Evolutionary conservation across 2,888 invertebrate genomes (phyloP).

Genomic region (Seira sanloemensis): DNA sequence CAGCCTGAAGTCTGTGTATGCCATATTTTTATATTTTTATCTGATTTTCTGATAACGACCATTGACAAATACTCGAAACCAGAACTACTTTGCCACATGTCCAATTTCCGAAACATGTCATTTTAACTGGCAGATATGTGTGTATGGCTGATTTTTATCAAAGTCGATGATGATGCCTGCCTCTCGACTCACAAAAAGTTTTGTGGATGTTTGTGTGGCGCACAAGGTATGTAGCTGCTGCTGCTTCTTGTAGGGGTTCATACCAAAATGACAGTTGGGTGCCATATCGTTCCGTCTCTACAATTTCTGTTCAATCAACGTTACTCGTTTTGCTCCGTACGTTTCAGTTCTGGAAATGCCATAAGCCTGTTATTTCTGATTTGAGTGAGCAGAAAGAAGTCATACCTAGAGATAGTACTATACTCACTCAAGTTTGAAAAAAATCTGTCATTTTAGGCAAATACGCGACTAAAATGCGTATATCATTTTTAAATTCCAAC

Average conservation of each 20-base stretch:
- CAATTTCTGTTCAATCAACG: not conserved
- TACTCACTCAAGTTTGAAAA: too few relatives aligned
- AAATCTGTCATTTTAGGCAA: too few relatives aligned
- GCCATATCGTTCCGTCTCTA: not conserved
- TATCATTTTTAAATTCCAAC: too few relatives aligned
- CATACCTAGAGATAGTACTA: too few relatives aligned
- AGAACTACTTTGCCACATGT: constrained; percentile 20
- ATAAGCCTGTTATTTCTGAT: too few relatives aligned
- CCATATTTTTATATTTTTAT: constrained; percentile 14
- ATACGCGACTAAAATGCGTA: too few relatives aligned
- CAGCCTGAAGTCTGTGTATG: not conserved
- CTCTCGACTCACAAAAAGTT: too few relatives aligned
- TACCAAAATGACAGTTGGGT: not conserved
- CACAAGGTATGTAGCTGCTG: too few relatives aligned
- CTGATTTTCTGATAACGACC: constrained; percentile 36
- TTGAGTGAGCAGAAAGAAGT: too few relatives aligned
- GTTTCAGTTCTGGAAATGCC: too few relatives aligned
- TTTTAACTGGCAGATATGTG: constrained; percentile 36
- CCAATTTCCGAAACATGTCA: constrained; percentile 51
- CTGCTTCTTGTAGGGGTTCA: not conserved
- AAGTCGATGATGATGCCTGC: not conserved
- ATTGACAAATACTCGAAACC: constrained; percentile 38
- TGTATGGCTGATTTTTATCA: constrained; percentile 9
- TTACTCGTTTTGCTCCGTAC: too few relatives aligned
- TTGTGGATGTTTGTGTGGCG: not conserved